These are phyloP conservation scores for Nematolebias whitei DNA, from an alignment of 2,113 vertebrate genomes.

Conservation along the genomic window DNA sequence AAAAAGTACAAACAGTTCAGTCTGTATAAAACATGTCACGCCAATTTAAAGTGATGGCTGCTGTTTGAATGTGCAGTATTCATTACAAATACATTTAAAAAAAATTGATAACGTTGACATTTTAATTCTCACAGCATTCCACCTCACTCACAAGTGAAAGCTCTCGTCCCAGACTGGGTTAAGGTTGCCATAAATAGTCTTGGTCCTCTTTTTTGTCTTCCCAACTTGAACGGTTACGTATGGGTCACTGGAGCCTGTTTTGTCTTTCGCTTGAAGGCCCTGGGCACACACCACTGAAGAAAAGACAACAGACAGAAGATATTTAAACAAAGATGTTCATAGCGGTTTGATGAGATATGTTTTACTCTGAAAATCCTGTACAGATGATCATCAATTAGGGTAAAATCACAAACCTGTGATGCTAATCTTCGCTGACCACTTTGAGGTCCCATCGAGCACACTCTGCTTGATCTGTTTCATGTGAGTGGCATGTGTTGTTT, in stretches of 20 bases:
- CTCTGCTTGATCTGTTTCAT: slow-evolving; percentile 99
- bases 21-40: not conserved
- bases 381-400: not conserved
- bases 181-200: slow-evolving; percentile 98
- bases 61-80: no score
- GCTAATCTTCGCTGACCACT: slow-evolving; percentile 98
- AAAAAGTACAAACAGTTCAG: not conserved
- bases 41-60: no score
- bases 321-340: slow-evolving; percentile 2
- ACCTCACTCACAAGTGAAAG: slow-evolving; percentile 93
- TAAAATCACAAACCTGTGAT: slow-evolving; percentile 85
- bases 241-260: slow-evolving; percentile 96
- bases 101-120: no score
- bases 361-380: not conserved
- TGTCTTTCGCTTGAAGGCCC: slow-evolving; percentile 97
- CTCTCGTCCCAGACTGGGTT: slow-evolving; percentile 98
- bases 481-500: slow-evolving; percentile 86
- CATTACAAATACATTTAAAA: not conserved
- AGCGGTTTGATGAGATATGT: no score
- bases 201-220: slow-evolving; percentile 98
- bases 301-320: not conserved
- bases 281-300: slow-evolving; percentile 91
- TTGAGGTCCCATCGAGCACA: slow-evolving; percentile 95
- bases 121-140: not conserved
- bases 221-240: slow-evolving; percentile 98